These are phyloP conservation scores for Micropoecilia bifurca DNA, from an alignment of 2,797 vertebrate species.

Conservation along the genomic window DNA sequence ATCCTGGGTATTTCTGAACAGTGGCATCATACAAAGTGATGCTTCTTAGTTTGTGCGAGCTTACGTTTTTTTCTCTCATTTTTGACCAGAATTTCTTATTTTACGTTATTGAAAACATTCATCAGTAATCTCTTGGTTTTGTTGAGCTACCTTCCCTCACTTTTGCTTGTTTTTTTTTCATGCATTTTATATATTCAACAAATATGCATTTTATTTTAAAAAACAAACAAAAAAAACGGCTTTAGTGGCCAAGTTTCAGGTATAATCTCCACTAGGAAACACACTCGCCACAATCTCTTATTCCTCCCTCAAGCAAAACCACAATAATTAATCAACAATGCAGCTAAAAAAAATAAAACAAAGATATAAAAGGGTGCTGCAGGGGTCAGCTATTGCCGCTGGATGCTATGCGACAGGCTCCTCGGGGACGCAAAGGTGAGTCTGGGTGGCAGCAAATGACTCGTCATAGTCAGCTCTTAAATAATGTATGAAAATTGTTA, in stretches of 20 bases:
- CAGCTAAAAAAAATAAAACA: neutral
- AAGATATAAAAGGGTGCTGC: constrained; percentile 28
- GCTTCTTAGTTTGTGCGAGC: neutral
- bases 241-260: constrained; percentile 22
- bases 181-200: constrained; percentile 8
- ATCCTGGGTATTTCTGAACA: constrained; percentile 33
- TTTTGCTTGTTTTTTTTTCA: constrained; percentile 23
- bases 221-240: constrained; percentile 13
- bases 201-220: constrained; percentile 25
- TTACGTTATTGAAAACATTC: constrained; percentile 43
- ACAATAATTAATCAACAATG: constrained; percentile 43
- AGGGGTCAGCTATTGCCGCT: constrained; percentile 56
- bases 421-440: constrained; percentile 63
- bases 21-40: constrained; percentile 27
- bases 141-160: constrained; percentile 27
- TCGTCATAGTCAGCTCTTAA: constrained; percentile 73
- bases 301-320: constrained; percentile 16
- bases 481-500: constrained; percentile 80
- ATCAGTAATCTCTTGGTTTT: constrained; percentile 60
- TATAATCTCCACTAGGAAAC: constrained; percentile 7
- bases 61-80: constrained; percentile 8
- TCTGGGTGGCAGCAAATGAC: constrained; percentile 73
- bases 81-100: constrained; percentile 45
- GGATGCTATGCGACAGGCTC: constrained; percentile 49
- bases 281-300: constrained; percentile 7